Conservation (phyloP, 2,888 invertebrate species). For the Ganaspis brasiliensis region DNA sequence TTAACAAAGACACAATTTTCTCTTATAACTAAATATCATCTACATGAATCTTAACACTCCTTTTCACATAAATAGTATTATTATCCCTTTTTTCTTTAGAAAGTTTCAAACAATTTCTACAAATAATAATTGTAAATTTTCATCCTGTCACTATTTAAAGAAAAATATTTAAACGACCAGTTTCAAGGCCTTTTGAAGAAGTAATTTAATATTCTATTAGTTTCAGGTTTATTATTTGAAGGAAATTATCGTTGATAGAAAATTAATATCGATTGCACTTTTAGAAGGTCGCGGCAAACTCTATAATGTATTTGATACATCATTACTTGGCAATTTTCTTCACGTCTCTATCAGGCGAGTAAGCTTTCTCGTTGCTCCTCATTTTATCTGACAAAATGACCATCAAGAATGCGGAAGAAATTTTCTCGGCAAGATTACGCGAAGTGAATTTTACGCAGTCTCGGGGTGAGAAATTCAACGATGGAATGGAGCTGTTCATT, state of each 20-base stretch:
- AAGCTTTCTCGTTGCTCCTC: background rate
- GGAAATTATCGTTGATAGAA: slow-evolving; percentile 2
- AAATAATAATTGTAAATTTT: too few relatives aligned
- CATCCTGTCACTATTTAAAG: too few relatives aligned
- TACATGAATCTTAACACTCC: too few relatives aligned
- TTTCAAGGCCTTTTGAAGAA: background rate
- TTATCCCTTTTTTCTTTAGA: too few relatives aligned
- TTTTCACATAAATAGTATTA: too few relatives aligned
- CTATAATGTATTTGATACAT: background rate
- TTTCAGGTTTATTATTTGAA: background rate
- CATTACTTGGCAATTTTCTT: slow-evolving; percentile 4
- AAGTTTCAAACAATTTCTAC: too few relatives aligned
- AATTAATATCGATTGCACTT: slow-evolving; percentile 1
- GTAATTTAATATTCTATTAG: background rate
- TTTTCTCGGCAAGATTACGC: slow-evolving; percentile 51
- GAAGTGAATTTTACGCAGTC: slow-evolving; percentile 56
- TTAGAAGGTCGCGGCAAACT: background rate
- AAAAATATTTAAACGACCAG: too few relatives aligned
- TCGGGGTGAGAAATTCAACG: slow-evolving; percentile 39
- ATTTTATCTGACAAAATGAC: background rate
- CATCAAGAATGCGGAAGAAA: slow-evolving; percentile 1
- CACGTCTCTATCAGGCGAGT: background rate
- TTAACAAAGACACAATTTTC: too few relatives aligned
- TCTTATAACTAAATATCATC: too few relatives aligned
- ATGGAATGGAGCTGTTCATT: slow-evolving; percentile 57